Conservation (phyloP, 2,797 vertebrate species). For the Salmo trutta region DNA sequence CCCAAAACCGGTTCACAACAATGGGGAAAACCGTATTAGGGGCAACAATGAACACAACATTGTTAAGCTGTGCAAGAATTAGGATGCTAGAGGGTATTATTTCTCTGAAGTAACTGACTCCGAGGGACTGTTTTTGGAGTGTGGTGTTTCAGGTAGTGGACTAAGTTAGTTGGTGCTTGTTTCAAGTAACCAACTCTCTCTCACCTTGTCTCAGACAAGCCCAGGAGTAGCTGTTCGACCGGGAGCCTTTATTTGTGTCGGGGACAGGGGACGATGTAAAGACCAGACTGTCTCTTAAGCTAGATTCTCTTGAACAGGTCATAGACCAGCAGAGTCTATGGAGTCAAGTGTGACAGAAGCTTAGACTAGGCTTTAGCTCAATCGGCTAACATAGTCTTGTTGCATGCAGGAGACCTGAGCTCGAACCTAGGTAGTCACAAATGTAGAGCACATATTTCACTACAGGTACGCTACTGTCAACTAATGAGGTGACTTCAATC, state of each 20-base stretch:
- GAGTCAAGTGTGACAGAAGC: not conserved
- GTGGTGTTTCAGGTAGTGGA: not conserved
- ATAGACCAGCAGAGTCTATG: constrained; percentile 65
- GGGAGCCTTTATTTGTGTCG: constrained; percentile 67
- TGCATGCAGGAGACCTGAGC: too few relatives aligned
- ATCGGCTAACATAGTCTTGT: too few relatives aligned
- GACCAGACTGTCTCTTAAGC: constrained; percentile 66
- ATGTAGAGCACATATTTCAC: not conserved
- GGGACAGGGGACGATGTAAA: constrained; percentile 63
- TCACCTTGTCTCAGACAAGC: constrained; percentile 71
- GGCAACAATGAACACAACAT: not conserved
- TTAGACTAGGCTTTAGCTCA: too few relatives aligned
- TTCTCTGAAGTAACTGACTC: not conserved
- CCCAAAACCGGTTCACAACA: not conserved
- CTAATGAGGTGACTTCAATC: not conserved
- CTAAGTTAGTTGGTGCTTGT: not conserved
- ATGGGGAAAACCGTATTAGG: not conserved
- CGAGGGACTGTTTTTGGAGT: not conserved
- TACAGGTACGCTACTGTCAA: not conserved
- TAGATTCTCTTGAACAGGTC: constrained; percentile 71
- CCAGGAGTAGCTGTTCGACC: constrained; percentile 61
- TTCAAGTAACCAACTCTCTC: constrained; percentile 12
- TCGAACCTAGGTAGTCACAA: too few relatives aligned
- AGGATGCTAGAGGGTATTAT: not conserved
- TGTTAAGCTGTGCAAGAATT: not conserved